Evolutionary conservation across 2,113 vertebrate species (phyloP).

Genomic region (Elaphurus davidianus): DNA sequence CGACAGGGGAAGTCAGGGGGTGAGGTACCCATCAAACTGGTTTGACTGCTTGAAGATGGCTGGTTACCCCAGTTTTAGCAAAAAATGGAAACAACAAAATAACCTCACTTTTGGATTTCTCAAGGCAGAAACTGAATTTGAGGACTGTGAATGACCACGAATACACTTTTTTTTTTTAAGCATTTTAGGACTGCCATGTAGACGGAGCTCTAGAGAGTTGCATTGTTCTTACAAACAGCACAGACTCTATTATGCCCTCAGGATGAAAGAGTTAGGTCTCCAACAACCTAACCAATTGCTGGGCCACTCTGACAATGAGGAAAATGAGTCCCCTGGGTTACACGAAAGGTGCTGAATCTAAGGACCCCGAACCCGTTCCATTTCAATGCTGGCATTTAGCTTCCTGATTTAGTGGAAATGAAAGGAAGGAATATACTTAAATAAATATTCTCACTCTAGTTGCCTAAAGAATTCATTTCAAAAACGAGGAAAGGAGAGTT

Average conservation of each 20-base stretch:
- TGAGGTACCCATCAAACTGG: conserved; percentile 54
- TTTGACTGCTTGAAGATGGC: conserved; percentile 41
- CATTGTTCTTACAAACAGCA: neutral
- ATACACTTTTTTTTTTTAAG: neutral
- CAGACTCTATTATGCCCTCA: neutral
- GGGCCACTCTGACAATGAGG: neutral
- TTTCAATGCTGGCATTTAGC: neutral
- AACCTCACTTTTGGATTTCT: neutral
- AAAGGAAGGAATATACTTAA: neutral
- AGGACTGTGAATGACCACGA: neutral
- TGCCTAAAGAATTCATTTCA: neutral
- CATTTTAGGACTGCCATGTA: neutral
- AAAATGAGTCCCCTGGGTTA: neutral
- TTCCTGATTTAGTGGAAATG: neutral
- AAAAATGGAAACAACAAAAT: neutral
- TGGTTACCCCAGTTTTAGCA: conserved; percentile 1
- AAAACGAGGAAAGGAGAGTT: neutral
- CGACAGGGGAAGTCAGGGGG: neutral
- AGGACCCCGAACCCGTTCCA: neutral
- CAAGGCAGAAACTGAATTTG: neutral
- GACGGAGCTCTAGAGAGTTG: neutral
- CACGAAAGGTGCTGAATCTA: neutral
- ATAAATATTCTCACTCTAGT: neutral
- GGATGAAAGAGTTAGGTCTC: neutral
- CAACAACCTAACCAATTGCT: neutral